Base-by-base conservation (phyloP, 2,113 vertebrate genomes). In the Xiphophorus hellerii region DNA sequence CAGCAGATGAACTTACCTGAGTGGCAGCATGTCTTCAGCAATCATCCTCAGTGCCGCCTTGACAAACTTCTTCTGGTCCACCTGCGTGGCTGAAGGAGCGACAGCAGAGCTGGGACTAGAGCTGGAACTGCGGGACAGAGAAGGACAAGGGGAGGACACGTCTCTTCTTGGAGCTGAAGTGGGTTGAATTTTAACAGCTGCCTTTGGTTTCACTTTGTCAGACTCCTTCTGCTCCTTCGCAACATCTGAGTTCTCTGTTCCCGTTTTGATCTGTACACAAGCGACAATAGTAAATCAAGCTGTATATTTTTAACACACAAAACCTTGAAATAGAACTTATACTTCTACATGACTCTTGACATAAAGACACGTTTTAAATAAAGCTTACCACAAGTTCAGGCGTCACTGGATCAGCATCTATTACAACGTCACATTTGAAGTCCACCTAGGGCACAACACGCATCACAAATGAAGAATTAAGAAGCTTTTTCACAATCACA, bases 21-120 rank as follows among this genome's bases (percentile, higher is more conserved):
- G 90, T 1, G 94, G 94, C 66, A 95, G 89, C 94, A 95, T 95
- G 89, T 95, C 94, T 67, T 94, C 94, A 1, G 94, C 91, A 1
- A 95, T 90, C 94, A 95, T 94, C 64, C 86, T 92, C 79, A 95
- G 62, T 0, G 92, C 83, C 2, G 92, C 93, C n/a, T 90, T 81
- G 0, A 68, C 81, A 35, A 94, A 82, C 71, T 17, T 84, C 69
- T 93, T 94, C 77, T 92, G 94, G 11, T 87, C 82, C 28, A 72
- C 30, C 8, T 70, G 65, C 4, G 44, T 15, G 0, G 69, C 30
- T 60, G 66, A 35, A 44, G 77, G 20, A 15, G 74, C 25, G 0
- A 64, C 27, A 0, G 69, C 73, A 27, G 74, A 75, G 54, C 68
- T 71, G 33, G 33, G 33, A 33, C 31, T 85, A 28, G 87, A 81